Evolutionary conservation across 2,888 invertebrate species (phyloP), one percentile per base, ranked within the genome.

Genomic region (Pollenia labialis): DNA sequence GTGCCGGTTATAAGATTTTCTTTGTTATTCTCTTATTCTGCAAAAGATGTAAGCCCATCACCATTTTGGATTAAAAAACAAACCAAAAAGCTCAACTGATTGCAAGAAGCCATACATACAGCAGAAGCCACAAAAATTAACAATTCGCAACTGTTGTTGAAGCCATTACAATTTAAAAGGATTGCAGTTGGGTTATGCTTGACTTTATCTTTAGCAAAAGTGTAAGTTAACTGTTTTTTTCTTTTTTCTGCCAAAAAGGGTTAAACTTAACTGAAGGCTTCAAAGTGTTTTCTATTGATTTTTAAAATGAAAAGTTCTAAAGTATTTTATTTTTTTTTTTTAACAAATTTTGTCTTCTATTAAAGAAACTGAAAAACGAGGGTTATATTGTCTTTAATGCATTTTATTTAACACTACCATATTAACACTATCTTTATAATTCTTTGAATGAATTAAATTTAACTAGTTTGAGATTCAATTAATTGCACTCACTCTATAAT

Each of bases 81-180:
- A n/a, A 64, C 0, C 32, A 56, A 72, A 46, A 56, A 74, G 68
- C 60, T 75, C 69, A 80, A 71, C 74, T 66, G 72, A 81, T 77
- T 69, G 54, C 46, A 84, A 81, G 84, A 58, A 87, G 87, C 77
- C 81, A 77, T 64, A 46, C 81, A 77, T 64, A 46, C 64, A 77
- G 71, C 87, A 87, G 84, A 87, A 87, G 87, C 87, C 76, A 81
- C 81, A 74, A 87, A 84, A 87, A 87, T 87, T 87, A 87, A 84
- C 81, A 77, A 77, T 79, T n/a, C 56, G 68, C 87, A 84, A 87
- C 81, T 84, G 86, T 71, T 81, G 77, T 52, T 52, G 75, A 32
- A 46, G 64, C 58, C 42, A 54, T 44, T 69, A 60, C 74, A 76
- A 75, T 32, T 40, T 58, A 0, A 11, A 11, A 11, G 12, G 23